Evolutionary conservation across 2,888 invertebrate genomes (phyloP).

Genomic region (Sesamia inferens): DNA sequence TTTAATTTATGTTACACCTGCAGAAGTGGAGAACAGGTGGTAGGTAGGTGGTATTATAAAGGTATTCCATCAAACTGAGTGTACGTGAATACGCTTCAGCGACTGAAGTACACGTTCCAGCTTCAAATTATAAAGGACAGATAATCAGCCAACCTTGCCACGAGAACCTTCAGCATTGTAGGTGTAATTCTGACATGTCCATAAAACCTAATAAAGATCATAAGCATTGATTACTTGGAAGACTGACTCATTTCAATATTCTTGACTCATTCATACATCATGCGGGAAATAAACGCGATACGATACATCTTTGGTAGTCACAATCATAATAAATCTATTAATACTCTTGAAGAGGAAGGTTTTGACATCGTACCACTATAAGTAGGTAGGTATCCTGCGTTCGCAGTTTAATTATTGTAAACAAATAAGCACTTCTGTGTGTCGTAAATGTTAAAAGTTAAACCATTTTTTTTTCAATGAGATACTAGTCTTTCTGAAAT

Average conservation of each 20-base stretch:
- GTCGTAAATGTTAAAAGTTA: background rate
- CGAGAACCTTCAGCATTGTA: conserved; percentile 22
- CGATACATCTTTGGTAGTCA: conserved; percentile 29
- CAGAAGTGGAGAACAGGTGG: conserved; percentile 3
- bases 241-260: conserved; percentile 48
- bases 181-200: conserved; percentile 20
- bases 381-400: background rate
- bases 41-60: conserved; percentile 1
- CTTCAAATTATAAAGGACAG: background rate
- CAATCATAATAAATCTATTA: conserved; percentile 32
- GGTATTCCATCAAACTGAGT: background rate
- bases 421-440: background rate
- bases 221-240: conserved; percentile 25
- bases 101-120: background rate
- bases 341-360: conserved; percentile 22
- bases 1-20: conserved; percentile 27
- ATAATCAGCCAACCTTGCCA: background rate
- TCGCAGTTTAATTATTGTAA: background rate
- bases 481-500: background rate
- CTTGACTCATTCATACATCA: conserved; percentile 37
- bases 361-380: conserved; percentile 28
- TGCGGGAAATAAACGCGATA: conserved; percentile 16
- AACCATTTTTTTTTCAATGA: background rate
- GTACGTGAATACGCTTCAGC: background rate
- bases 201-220: conserved; percentile 30